Base-by-base conservation (phyloP, 2,113 vertebrate species). In the Myrmecophaga tridactyla region DNA sequence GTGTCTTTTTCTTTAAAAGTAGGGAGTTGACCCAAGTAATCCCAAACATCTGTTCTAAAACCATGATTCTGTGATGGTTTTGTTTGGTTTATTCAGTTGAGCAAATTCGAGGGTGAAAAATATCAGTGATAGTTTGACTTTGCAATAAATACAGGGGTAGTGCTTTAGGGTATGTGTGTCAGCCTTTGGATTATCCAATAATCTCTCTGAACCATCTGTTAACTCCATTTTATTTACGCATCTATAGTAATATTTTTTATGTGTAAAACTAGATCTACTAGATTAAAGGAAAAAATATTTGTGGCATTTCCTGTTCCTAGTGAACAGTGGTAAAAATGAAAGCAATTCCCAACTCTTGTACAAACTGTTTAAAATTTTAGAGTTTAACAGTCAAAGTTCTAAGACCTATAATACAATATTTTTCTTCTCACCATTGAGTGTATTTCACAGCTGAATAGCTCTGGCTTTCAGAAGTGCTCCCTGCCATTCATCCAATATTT, bases 221-320 rank as follows among this genome's bases (percentile, higher is more conserved):
- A 80, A 75, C 48, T 7, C 41, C 76, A 7, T 94, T 86, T n/a
- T n/a, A n/a, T n/a, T n/a, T n/a, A 91, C 43, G 67, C 83, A 70
- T 5, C n/a, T 58, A 21, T 4, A 72, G 23, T 23, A 72, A 65
- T 77, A 39, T 65, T 94, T 87, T 10, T 76, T 89, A 34, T 65
- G 89, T 85, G 62, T 83, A 89, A 93, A 92, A 51, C 34, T 78
- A 81, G 89, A 70, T 81, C 86, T 81, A 36, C 43, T 62, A 1
- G 67, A 34, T 73, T 29, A 48, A 86, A 86, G 43, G 43, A 63
- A 84, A 92, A 72, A 15, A n/a, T n/a, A 13, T 77, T n/a, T 80
- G 20, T 77, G 51, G 21, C 39, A 86, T 77, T 93, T 93, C 27
- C 17, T 83, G 13, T 86, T 94, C 23, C 18, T 41, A 65, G 25